Evolutionary conservation across 2,888 invertebrate species (phyloP).

Genomic region (Craniophora ligustri): DNA sequence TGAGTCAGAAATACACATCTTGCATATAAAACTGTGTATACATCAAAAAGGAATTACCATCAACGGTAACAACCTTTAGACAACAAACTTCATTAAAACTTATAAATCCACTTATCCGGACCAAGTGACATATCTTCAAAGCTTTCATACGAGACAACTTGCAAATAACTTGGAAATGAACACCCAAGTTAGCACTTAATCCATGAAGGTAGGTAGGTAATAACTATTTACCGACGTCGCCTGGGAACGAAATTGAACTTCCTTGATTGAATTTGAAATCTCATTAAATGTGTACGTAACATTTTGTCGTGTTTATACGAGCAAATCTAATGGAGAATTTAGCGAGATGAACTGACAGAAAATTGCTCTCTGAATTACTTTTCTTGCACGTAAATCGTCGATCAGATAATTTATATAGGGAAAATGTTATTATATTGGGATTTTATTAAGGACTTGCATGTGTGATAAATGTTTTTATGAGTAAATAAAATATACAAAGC

Average conservation of each 20-base stretch:
- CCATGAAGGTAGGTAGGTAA: slow-evolving; percentile 45
- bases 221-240: slow-evolving; percentile 45
- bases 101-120: slow-evolving; percentile 16
- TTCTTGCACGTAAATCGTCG: background rate
- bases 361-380: slow-evolving; percentile 4
- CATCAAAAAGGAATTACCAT: too few relatives aligned
- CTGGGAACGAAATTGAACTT: slow-evolving; percentile 48
- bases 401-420: too few relatives aligned
- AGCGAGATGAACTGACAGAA: slow-evolving; percentile 2
- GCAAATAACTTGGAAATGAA: slow-evolving; percentile 31
- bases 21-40: too few relatives aligned
- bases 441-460: background rate
- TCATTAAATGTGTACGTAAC: slow-evolving; percentile 42
- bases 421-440: background rate
- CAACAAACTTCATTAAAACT: slow-evolving; percentile 34
- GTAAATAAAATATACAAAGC: too few relatives aligned
- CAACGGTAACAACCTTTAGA: slow-evolving; percentile 1
- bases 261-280: slow-evolving; percentile 64
- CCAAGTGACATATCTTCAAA: slow-evolving; percentile 18
- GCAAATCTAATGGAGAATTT: slow-evolving; percentile 9
- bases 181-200: slow-evolving; percentile 43
- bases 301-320: slow-evolving; percentile 19
- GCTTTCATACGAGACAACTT: slow-evolving; percentile 29
- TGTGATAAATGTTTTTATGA: background rate
- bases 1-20: too few relatives aligned